These are phyloP conservation scores for Dufourea novaeangliae DNA, from an alignment of 1,140 invertebrate genomes.

Conservation along the genomic window DNA sequence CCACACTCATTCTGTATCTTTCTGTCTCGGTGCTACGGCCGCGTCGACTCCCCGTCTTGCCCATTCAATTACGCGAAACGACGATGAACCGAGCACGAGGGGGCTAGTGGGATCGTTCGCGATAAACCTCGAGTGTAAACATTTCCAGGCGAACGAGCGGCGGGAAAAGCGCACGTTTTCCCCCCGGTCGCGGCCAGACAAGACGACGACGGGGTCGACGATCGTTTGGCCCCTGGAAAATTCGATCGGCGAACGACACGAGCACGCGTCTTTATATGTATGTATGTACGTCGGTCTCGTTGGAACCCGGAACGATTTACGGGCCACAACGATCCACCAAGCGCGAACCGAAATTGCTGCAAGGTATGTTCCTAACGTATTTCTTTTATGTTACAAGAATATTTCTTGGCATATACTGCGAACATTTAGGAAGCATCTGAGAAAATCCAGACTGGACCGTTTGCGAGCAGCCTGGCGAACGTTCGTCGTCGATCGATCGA, in stretches of 20 bases:
- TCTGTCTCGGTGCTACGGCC: neutral
- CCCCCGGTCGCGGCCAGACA: neutral
- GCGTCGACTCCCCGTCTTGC: neutral
- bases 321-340: conserved; percentile 46
- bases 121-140: neutral
- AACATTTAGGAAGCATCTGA: conserved; percentile 65
- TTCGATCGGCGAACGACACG: conserved; percentile 57
- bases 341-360: conserved; percentile 47
- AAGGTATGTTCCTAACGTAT: conserved; percentile 55
- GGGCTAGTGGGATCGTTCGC: neutral
- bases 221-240: neutral
- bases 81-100: neutral
- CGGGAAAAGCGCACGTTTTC: neutral
- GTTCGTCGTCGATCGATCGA: conserved; percentile 17
- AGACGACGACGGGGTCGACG: conserved; percentile 23
- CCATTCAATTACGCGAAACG: neutral
- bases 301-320: conserved; percentile 24
- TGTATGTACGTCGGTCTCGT: too few relatives aligned
- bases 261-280: too few relatives aligned
- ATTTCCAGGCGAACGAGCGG: neutral
- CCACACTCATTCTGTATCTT: neutral
- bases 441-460: conserved; percentile 29
- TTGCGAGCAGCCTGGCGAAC: conserved; percentile 15
- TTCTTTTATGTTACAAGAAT: conserved; percentile 61
- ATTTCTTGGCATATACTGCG: conserved; percentile 52